These are phyloP conservation scores for Oophaga sylvatica DNA, from an alignment of 2,797 vertebrate species.

Conservation along the genomic window DNA sequence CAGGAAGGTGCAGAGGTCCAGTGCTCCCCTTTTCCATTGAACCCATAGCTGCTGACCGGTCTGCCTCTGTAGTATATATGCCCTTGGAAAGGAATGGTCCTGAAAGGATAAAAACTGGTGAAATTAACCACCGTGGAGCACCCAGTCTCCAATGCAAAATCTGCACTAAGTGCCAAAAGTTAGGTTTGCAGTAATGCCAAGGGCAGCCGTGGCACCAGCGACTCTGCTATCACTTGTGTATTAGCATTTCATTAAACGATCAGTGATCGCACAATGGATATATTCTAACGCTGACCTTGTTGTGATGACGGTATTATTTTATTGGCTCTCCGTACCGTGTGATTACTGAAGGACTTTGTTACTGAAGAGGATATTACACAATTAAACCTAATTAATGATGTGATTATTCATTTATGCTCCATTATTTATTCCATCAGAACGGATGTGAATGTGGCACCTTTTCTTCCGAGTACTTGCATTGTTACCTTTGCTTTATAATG, in stretches of 20 bases:
- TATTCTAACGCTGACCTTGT: slow-evolving; percentile 65
- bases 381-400: slow-evolving; percentile 83
- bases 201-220: too few relatives aligned
- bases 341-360: slow-evolving; percentile 75
- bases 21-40: too few relatives aligned
- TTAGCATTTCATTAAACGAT: not conserved
- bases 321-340: slow-evolving; percentile 70
- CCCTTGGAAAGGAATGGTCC: too few relatives aligned
- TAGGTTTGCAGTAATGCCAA: not conserved
- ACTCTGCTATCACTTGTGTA: not conserved
- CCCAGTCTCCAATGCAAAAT: not conserved
- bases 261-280: not conserved
- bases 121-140: not conserved
- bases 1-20: too few relatives aligned
- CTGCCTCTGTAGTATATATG: too few relatives aligned
- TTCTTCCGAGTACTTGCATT: not conserved
- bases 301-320: slow-evolving; percentile 76
- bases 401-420: slow-evolving; percentile 64
- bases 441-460: slow-evolving; percentile 19
- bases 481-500: not conserved
- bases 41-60: too few relatives aligned
- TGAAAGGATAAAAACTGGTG: too few relatives aligned
- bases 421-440: slow-evolving; percentile 61
- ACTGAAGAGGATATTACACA: slow-evolving; percentile 73
- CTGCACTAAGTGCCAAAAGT: not conserved